Conservation (phyloP, 2,888 invertebrate genomes). For the Strigamia crassipes region DNA sequence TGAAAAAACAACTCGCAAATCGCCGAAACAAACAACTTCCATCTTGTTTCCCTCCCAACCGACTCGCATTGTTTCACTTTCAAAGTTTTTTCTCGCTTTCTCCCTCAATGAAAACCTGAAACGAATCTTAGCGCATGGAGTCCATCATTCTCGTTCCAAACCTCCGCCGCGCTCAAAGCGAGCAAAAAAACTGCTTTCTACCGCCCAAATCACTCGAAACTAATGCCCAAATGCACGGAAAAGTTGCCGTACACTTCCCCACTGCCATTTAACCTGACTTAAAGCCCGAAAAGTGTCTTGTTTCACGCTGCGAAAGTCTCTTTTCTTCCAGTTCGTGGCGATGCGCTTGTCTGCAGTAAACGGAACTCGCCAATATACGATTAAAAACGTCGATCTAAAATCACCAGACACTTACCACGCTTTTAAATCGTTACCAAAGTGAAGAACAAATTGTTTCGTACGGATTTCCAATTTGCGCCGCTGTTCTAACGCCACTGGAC, state of each 20-base stretch:
- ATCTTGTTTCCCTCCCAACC: neutral
- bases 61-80: neutral
- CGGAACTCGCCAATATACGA: neutral
- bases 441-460: constrained; percentile 25
- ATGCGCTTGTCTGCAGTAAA: constrained; percentile 25
- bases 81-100: neutral
- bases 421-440: neutral
- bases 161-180: neutral
- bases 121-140: constrained; percentile 8
- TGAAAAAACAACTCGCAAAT: neutral
- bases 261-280: too few species aligned
- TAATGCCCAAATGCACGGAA: neutral
- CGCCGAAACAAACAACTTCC: neutral
- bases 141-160: constrained; percentile 1
- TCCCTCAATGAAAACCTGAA: neutral
- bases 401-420: neutral
- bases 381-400: neutral
- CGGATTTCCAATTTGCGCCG: neutral
- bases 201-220: neutral
- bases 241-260: neutral
- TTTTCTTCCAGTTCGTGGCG: constrained; percentile 2
- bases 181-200: neutral
- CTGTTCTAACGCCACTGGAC: neutral
- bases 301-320: neutral
- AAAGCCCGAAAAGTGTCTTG: neutral